Evolutionary conservation across 1,140 invertebrate genomes (phyloP).

Genomic region (Microplitis demolitor): DNA sequence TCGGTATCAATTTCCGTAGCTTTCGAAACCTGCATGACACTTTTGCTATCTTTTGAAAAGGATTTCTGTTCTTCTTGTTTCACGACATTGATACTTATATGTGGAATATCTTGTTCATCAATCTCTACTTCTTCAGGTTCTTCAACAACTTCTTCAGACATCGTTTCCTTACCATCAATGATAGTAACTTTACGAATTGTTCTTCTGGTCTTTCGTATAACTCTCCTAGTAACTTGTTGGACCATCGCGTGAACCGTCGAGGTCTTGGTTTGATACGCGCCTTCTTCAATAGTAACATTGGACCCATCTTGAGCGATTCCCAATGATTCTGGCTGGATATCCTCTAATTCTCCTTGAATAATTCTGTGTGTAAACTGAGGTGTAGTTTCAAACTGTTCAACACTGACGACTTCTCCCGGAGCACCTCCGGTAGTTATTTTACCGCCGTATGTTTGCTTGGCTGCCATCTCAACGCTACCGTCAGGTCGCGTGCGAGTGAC

Average conservation of each 20-base stretch:
- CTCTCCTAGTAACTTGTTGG: conserved; percentile 77
- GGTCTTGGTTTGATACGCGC: conserved; percentile 58
- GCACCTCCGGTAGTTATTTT: conserved; percentile 64
- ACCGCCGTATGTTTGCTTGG: conserved; percentile 68
- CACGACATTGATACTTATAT: conserved; percentile 75
- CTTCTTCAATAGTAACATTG: conserved; percentile 51
- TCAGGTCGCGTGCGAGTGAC: conserved; percentile 67
- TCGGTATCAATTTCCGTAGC: conserved; percentile 8
- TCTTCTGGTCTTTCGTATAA: conserved; percentile 74
- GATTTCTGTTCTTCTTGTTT: conserved; percentile 57
- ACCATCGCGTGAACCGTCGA: conserved; percentile 76
- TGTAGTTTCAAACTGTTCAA: conserved; percentile 69
- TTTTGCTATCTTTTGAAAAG: not conserved
- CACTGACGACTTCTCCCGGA: conserved; percentile 66
- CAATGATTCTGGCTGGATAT: conserved; percentile 37
- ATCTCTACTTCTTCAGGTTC: conserved; percentile 82
- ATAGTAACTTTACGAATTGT: conserved; percentile 77
- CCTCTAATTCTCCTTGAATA: conserved; percentile 43
- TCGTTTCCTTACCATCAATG: conserved; percentile 81
- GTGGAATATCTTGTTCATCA: conserved; percentile 74
- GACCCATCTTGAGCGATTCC: conserved; percentile 18
- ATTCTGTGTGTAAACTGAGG: conserved; percentile 64
- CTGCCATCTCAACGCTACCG: conserved; percentile 66
- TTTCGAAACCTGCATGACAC: not conserved
- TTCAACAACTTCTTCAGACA: conserved; percentile 80